Percentiles rank a stretch among this genome's conserved stretches.
These are phyloP conservation scores for Lobophora halterata DNA, from an alignment of 2,888 invertebrate species.

Conservation along the genomic window DNA sequence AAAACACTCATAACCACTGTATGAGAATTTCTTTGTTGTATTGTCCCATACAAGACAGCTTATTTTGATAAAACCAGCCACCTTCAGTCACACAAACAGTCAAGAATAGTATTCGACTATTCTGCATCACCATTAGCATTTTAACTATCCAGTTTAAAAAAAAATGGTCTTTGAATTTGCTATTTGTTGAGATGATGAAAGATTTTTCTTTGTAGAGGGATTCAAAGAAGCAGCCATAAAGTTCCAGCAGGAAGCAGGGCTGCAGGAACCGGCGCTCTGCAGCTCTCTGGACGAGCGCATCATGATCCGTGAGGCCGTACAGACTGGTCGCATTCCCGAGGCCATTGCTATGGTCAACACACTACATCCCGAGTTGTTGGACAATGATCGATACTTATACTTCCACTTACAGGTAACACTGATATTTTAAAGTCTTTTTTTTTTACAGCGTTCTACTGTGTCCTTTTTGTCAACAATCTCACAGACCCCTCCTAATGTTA, in stretches of 20 bases:
- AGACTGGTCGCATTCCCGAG: slow-evolving; percentile 94
- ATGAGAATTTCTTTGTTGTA: slow-evolving; percentile 5
- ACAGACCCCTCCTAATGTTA: no score
- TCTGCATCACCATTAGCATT: no score
- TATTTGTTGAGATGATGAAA: no score
- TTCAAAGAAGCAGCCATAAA: slow-evolving; percentile 98
- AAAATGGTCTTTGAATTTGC: background rate
- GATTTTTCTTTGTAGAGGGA: slow-evolving; percentile 83
- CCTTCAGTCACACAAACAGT: no score
- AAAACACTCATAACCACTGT: background rate
- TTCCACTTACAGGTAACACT: slow-evolving; percentile 93
- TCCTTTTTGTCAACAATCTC: no score
- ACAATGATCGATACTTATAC: slow-evolving; percentile 96
- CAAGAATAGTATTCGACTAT: no score
- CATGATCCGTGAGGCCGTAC: slow-evolving; percentile 95
- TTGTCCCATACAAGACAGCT: no score
- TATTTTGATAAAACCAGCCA: no score
- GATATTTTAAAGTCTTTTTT: slow-evolving; percentile 1
- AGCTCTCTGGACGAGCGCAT: slow-evolving; percentile 95
- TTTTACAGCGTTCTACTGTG: background rate
- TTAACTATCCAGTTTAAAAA: no score
- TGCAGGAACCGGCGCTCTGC: slow-evolving; percentile 74
- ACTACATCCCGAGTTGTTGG: slow-evolving; percentile 95
- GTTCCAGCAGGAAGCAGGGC: slow-evolving; percentile 96
- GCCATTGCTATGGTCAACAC: slow-evolving; percentile 97